Evolutionary conservation across 1,140 invertebrate genomes (phyloP).

Genomic region (Panulirus ornatus): DNA sequence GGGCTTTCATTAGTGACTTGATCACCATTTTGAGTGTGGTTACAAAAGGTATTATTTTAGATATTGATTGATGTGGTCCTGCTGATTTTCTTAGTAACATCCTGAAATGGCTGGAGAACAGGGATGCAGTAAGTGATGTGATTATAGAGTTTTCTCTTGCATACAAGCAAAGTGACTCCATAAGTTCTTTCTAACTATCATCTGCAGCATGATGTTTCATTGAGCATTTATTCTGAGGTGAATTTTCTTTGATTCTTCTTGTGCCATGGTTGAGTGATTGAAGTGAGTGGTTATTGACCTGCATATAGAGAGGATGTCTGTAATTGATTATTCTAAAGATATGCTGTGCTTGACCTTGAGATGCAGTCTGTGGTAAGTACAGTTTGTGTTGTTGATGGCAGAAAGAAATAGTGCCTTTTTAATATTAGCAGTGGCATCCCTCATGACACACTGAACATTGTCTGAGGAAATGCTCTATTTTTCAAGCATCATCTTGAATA

Average conservation of each 20-base stretch:
- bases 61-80: background rate
- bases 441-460: too few relatives aligned
- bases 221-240: background rate
- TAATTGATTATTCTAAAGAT: background rate
- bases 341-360: background rate
- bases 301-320: too few relatives aligned
- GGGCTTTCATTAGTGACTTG: background rate
- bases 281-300: conserved; percentile 9
- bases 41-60: background rate
- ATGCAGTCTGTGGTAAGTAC: conserved; percentile 28
- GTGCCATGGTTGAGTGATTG: conserved; percentile 2
- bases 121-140: background rate
- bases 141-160: background rate
- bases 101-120: conserved; percentile 12
- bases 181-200: background rate
- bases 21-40: too few relatives aligned
- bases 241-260: too few relatives aligned
- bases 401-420: background rate
- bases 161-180: background rate
- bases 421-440: too few relatives aligned
- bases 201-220: background rate
- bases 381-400: too few relatives aligned
- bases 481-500: background rate
- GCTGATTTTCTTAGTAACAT: too few relatives aligned
- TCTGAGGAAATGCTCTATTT: too few relatives aligned